These are phyloP conservation scores for Pelvicachromis taeniatus DNA, from an alignment of 2,113 vertebrate genomes.

Conservation along the genomic window DNA sequence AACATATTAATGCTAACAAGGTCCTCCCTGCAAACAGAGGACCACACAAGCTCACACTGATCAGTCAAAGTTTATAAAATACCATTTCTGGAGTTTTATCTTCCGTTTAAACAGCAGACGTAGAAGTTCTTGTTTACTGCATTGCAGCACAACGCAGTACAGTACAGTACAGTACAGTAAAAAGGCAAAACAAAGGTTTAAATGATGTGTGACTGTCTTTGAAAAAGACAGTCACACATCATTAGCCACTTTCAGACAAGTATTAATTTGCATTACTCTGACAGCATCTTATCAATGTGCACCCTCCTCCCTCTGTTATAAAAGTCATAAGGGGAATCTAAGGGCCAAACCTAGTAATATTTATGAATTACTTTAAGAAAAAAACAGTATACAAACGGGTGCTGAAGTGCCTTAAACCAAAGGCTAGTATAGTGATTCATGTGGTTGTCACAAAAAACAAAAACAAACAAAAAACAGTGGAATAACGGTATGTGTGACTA, in stretches of 20 bases:
- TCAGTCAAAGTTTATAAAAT: slow-evolving; percentile 1
- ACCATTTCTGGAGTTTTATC: background rate
- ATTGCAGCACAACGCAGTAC: slow-evolving; percentile 3
- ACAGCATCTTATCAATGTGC: background rate
- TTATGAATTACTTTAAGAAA: background rate
- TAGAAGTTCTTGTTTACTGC: slow-evolving; percentile 33
- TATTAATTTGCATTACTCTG: background rate
- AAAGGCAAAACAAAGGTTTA: slow-evolving; percentile 29
- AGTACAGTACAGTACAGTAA: slow-evolving; percentile 11
- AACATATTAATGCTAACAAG: background rate
- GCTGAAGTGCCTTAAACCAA: background rate
- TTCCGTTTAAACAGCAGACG: slow-evolving; percentile 19
- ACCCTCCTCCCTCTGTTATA: background rate
- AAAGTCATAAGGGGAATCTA: background rate
- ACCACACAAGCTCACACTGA: background rate
- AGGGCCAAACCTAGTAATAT: background rate
- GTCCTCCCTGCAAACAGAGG: background rate
- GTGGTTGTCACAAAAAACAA: background rate
- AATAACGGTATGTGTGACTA: background rate
- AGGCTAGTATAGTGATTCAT: background rate
- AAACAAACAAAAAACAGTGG: background rate
- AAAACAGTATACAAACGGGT: background rate
- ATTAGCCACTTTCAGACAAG: background rate
- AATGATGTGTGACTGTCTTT: slow-evolving; percentile 2
- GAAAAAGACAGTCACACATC: slow-evolving; percentile 39